phyloP scores from a whole-genome alignment of 2,797 vertebrate species.

The Alosa sapidissima region DNA sequence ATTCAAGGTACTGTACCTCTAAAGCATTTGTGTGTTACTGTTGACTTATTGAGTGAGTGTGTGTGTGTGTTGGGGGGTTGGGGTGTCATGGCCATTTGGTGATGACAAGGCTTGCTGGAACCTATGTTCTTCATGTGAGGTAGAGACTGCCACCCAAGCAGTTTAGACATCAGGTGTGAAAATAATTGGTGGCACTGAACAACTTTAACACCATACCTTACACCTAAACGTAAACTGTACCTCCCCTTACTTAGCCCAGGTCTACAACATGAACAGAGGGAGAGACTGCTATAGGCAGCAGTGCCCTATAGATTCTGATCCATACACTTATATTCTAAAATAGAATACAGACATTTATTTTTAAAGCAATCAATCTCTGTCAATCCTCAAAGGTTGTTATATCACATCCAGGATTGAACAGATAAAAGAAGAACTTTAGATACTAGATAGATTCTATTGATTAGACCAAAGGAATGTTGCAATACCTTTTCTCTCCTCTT shows the following conservation, averaged over 20 bases:
- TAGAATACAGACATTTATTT: too few relatives aligned
- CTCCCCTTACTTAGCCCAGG: background rate
- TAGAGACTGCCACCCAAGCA: background rate
- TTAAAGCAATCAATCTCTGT: too few relatives aligned
- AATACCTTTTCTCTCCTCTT: background rate
- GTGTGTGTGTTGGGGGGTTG: background rate
- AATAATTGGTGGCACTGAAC: background rate
- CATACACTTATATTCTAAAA: background rate
- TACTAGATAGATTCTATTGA: background rate
- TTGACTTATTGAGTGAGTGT: background rate
- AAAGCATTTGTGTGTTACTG: background rate
- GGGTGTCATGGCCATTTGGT: constrained; percentile 52
- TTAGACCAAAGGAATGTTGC: background rate
- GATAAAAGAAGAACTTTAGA: background rate
- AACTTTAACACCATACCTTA: background rate
- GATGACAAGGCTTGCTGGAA: constrained; percentile 38
- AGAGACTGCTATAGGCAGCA: background rate
- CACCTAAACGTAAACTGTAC: background rate
- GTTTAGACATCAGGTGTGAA: constrained; percentile 10
- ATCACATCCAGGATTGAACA: background rate
- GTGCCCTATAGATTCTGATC: background rate
- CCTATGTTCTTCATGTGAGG: constrained; percentile 48
- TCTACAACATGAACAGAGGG: background rate
- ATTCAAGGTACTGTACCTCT: background rate
- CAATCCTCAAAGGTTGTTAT: background rate